Conservation (phyloP, 2,797 vertebrate genomes). For the Alcedo quadribrachys region DNA sequence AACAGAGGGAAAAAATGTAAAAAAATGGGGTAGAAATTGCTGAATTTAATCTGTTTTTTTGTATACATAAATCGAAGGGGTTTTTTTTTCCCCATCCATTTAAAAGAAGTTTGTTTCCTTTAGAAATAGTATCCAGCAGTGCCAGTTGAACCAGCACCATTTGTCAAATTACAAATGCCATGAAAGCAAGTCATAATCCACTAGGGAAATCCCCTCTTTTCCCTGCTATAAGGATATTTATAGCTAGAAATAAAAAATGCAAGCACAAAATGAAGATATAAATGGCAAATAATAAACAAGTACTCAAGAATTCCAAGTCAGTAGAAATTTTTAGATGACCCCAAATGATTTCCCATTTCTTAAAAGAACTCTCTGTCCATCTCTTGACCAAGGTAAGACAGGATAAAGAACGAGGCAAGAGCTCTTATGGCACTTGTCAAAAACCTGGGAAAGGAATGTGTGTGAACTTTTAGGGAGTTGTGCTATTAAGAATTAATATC, state of each 20-base stretch:
- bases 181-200: background rate
- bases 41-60: background rate
- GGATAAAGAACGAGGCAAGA: slow-evolving; percentile 11
- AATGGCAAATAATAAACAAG: slow-evolving; percentile 58
- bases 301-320: background rate
- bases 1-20: background rate
- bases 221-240: slow-evolving; percentile 36
- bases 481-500: slow-evolving; percentile 1
- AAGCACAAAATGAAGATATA: slow-evolving; percentile 41
- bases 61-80: background rate
- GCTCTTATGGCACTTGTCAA: background rate
- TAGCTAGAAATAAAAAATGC: slow-evolving; percentile 34
- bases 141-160: background rate
- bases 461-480: slow-evolving; percentile 54
- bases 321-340: slow-evolving; percentile 54
- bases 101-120: background rate
- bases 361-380: slow-evolving; percentile 25
- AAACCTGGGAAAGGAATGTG: slow-evolving; percentile 27
- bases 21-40: background rate
- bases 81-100: background rate
- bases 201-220: background rate
- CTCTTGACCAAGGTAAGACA: slow-evolving; percentile 33
- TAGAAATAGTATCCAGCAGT: background rate
- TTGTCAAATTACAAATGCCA: slow-evolving; percentile 45
- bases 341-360: slow-evolving; percentile 34